These are phyloP conservation scores for Cepaea nemoralis DNA, from an alignment of 1,140 invertebrate genomes.

Conservation along the genomic window DNA sequence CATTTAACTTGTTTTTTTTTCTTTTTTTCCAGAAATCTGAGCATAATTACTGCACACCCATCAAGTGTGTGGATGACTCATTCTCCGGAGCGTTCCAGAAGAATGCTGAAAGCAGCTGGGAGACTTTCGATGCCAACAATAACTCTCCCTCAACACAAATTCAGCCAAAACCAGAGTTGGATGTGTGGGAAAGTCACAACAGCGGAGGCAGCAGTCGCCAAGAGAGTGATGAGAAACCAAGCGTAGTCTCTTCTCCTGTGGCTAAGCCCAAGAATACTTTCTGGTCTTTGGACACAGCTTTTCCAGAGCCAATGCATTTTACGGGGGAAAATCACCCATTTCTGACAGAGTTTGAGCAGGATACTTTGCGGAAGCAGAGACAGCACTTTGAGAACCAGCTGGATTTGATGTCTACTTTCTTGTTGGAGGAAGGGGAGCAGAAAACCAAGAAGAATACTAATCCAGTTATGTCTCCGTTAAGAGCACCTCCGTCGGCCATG, in stretches of 20 bases:
- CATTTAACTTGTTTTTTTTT: neutral
- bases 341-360: conserved; percentile 36
- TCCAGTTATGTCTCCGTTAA: neutral
- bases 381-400: conserved; percentile 34
- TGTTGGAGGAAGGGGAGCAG: neutral
- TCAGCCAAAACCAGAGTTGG: neutral
- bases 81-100: neutral
- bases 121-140: conserved; percentile 27
- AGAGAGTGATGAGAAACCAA: neutral
- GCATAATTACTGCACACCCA: conserved; percentile 33
- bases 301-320: conserved; percentile 30
- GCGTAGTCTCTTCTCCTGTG: neutral
- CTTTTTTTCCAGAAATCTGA: conserved; percentile 31
- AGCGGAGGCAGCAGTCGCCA: neutral
- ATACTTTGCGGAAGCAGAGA: conserved; percentile 12
- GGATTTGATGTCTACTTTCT: neutral
- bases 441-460: neutral
- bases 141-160: conserved; percentile 20
- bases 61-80: conserved; percentile 14
- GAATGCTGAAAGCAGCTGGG: neutral
- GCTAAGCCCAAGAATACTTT: neutral
- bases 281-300: conserved; percentile 34
- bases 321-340: conserved; percentile 33
- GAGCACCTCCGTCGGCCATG: neutral
- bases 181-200: neutral